phyloP scores from a whole-genome alignment of 2,797 vertebrate species.

The Pteropus rufus region DNA sequence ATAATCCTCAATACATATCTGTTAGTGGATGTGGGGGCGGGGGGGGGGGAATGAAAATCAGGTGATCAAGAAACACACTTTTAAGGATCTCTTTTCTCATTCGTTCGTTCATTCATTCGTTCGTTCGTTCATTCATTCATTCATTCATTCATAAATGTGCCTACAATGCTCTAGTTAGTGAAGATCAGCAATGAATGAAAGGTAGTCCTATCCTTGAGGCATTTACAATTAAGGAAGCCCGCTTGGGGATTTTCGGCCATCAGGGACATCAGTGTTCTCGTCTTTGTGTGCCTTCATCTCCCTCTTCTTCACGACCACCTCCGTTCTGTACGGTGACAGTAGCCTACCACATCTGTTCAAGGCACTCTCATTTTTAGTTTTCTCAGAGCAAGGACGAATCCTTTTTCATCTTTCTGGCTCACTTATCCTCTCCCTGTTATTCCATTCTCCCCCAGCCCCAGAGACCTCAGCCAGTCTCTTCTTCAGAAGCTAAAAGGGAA shows the following conservation, averaged over 20 bases:
- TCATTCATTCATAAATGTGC: background rate
- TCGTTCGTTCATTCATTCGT: background rate
- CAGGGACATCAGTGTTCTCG: too few species aligned
- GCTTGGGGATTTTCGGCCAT: background rate
- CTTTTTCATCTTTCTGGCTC: background rate
- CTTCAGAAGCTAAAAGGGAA: background rate
- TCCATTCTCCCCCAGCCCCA: too few species aligned
- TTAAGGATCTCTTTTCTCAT: background rate
- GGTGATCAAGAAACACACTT: background rate
- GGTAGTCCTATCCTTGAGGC: background rate
- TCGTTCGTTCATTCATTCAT: background rate
- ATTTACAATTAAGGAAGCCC: background rate
- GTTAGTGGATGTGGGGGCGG: fast-evolving
- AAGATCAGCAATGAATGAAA: background rate
- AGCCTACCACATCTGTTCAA: background rate
- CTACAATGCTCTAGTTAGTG: fast-evolving
- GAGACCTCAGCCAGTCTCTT: background rate
- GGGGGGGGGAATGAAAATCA: background rate
- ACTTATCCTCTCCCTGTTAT: background rate
- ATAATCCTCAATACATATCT: background rate
- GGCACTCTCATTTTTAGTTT: background rate
- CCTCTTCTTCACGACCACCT: background rate
- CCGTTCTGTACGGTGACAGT: background rate
- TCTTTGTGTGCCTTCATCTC: background rate
- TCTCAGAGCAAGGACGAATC: background rate